These are phyloP conservation scores for Ctenomys sociabilis DNA, from an alignment of 2,113 vertebrate species.

Conservation along the genomic window DNA sequence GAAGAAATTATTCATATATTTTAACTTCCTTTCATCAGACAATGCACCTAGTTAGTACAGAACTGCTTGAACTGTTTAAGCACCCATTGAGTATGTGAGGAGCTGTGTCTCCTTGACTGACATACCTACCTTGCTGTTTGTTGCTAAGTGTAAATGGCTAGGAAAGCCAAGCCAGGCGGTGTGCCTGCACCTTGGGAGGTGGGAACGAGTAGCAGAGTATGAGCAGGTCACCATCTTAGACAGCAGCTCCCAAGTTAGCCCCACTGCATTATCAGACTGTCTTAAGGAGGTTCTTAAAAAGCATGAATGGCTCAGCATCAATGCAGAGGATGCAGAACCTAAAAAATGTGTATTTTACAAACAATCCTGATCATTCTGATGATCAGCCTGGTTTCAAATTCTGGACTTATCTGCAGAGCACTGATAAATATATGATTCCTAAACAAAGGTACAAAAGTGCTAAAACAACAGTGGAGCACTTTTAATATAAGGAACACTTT, in stretches of 20 bases:
- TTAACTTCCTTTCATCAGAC: neutral
- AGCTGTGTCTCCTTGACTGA: neutral
- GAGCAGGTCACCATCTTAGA: neutral
- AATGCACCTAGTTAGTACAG: neutral
- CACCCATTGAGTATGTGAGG: neutral
- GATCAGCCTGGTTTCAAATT: neutral
- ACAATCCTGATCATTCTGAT: neutral
- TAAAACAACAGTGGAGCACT: neutral
- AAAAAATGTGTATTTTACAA: constrained; percentile 23
- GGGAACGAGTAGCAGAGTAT: neutral
- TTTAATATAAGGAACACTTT: constrained; percentile 20
- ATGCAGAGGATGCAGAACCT: neutral
- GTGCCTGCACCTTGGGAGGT: neutral
- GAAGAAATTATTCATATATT: neutral
- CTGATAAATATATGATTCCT: neutral
- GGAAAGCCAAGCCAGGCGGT: neutral
- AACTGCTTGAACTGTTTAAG: neutral
- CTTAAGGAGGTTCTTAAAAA: neutral
- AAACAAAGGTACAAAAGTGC: neutral
- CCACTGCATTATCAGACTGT: neutral
- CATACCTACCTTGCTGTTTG: neutral
- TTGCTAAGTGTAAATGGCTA: neutral
- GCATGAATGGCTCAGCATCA: neutral
- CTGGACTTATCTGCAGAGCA: neutral
- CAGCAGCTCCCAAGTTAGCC: neutral